Conservation (phyloP, 1,140 invertebrate species). For the Eriocheir sinensis region DNA sequence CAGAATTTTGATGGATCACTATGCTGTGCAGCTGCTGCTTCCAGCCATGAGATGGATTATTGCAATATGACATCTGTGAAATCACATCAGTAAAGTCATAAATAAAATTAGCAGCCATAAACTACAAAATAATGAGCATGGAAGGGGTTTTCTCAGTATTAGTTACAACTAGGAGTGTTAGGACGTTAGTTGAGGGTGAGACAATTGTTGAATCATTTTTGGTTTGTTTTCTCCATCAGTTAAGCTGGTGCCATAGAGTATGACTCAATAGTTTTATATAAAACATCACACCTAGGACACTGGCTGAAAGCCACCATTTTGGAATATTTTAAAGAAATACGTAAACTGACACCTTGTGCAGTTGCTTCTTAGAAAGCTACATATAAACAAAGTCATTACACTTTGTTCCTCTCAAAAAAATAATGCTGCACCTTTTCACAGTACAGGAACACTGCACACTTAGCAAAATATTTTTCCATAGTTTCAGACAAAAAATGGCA, state of each 20-base stretch:
- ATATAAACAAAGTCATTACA: not conserved
- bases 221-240: conserved; percentile 4
- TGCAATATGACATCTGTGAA: not conserved
- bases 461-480: not conserved
- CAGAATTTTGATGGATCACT: not conserved
- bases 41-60: conserved; percentile 17
- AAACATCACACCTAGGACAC: not conserved
- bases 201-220: not conserved
- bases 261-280: not conserved
- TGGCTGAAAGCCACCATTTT: not conserved
- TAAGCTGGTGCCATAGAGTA: too few relatives aligned
- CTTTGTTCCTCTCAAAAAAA: not conserved
- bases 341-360: not conserved
- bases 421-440: not conserved
- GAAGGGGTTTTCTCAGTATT: conserved; percentile 67
- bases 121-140: conserved; percentile 71
- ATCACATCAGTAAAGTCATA: not conserved
- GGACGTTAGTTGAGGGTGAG: conserved; percentile 57
- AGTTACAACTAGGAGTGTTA: conserved; percentile 63
- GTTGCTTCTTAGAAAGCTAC: not conserved
- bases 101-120: conserved; percentile 57
- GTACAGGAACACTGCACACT: not conserved
- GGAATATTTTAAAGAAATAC: not conserved
- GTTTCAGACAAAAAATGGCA: not conserved
- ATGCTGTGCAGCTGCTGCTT: not conserved